A percentile compares a stretch with the other conserved stretches of the same genome.
These are phyloP conservation scores for Ernsta delagoae DNA, from an alignment of 2,888 invertebrate species.

Conservation along the genomic window DNA sequence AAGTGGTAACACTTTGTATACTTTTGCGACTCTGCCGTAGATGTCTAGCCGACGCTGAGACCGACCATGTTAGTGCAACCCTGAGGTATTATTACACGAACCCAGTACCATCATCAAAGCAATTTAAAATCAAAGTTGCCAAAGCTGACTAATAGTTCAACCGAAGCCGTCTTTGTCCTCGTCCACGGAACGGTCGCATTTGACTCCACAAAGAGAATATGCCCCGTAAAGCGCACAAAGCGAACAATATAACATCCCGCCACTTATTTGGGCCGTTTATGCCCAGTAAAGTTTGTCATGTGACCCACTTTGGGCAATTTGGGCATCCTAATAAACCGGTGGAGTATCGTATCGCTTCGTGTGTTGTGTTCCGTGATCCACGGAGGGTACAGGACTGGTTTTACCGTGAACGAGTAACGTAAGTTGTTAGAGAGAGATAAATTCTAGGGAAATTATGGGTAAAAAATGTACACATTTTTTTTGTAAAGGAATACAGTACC, in stretches of 20 bases:
- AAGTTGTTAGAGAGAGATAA: no score
- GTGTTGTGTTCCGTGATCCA: not conserved
- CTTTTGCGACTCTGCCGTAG: no score
- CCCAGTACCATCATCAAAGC: not conserved
- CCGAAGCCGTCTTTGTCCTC: slow-evolving; percentile 10
- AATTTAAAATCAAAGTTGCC: not conserved
- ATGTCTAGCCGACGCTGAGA: no score
- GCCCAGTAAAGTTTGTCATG: slow-evolving; percentile 28
- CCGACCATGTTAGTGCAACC: no score
- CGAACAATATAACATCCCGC: slow-evolving; percentile 27
- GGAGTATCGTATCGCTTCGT: slow-evolving; percentile 1
- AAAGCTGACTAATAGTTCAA: not conserved
- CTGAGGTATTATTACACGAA: not conserved
- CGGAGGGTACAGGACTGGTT: not conserved
- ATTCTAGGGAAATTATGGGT: no score
- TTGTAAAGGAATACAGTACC: no score
- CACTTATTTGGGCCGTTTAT: slow-evolving; percentile 31
- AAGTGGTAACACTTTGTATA: no score
- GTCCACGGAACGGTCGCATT: slow-evolving; percentile 5
- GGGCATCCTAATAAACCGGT: slow-evolving; percentile 21
- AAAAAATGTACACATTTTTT: no score
- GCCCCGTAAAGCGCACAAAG: slow-evolving; percentile 29
- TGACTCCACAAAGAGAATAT: slow-evolving; percentile 27
- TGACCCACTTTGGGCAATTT: slow-evolving; percentile 27
- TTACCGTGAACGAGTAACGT: not conserved